Conservation (phyloP, 53 echinoderm and acorn worm genomes). For the Astropecten irregularis region DNA sequence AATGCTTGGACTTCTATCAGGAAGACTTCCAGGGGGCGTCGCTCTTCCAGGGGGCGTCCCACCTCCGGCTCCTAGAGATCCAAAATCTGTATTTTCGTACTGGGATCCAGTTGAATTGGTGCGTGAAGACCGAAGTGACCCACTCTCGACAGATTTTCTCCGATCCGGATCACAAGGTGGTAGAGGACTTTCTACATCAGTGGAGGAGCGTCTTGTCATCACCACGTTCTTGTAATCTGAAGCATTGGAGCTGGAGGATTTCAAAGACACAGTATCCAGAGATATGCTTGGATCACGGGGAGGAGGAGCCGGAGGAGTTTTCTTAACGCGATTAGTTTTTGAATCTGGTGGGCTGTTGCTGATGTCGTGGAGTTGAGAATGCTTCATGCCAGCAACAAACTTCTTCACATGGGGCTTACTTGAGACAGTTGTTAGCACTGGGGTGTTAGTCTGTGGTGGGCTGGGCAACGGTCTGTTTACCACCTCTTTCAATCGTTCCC, state of each 20-base stretch:
- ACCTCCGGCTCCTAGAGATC: neutral
- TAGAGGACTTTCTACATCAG: neutral
- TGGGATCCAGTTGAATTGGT: conserved; percentile 26
- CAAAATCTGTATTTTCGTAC: conserved; percentile 38
- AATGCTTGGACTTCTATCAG: neutral
- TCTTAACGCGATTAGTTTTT: conserved; percentile 7
- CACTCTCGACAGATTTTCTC: neutral
- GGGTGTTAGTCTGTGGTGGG: neutral
- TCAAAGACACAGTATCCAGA: conserved; percentile 9
- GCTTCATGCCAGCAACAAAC: neutral
- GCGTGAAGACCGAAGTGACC: conserved; percentile 14
- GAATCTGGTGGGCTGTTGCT: neutral
- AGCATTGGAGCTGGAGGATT: conserved; percentile 33
- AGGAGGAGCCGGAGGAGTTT: conserved; percentile 22
- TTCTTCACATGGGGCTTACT: neutral
- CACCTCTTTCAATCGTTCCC: conserved; percentile 3
- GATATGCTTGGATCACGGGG: conserved; percentile 8
- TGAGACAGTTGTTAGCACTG: neutral
- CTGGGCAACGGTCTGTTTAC: conserved; percentile 43
- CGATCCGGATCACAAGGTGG: neutral
- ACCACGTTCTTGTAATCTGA: conserved; percentile 6
- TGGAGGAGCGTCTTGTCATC: neutral
- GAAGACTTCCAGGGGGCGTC: too few relatives aligned
- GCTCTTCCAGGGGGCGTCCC: neutral
- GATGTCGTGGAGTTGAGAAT: neutral